Percentiles rank a stretch among this genome's conserved stretches.
Conservation (phyloP, 2,113 vertebrate species). For the Dromaius novaehollandiae region DNA sequence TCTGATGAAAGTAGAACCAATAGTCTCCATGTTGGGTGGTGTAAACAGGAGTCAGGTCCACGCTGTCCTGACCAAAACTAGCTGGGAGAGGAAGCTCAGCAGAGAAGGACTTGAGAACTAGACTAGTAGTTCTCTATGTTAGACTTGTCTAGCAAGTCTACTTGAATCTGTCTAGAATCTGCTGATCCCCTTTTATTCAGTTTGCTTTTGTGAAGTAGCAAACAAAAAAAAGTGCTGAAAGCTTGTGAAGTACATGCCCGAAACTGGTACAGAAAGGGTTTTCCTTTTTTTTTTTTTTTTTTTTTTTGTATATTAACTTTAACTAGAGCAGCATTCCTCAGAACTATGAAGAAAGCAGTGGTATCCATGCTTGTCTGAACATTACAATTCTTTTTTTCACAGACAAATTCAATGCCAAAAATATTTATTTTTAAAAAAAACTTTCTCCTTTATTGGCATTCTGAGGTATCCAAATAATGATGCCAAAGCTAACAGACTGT, state of each 20-base stretch:
- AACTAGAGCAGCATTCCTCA: background rate
- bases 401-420: conserved; percentile 16
- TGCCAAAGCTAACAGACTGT: conserved; percentile 49
- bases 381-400: background rate
- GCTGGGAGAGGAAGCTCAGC: background rate
- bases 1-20: background rate
- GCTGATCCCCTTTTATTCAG: background rate
- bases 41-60: background rate
- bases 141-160: background rate
- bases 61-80: background rate
- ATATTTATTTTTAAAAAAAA: background rate
- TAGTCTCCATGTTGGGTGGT: fast-evolving
- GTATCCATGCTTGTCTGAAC: background rate
- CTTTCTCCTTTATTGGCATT: background rate
- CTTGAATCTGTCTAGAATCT: background rate
- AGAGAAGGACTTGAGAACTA: background rate
- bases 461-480: background rate
- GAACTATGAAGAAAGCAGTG: background rate
- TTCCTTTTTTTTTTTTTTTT: background rate
- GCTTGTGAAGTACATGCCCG: background rate
- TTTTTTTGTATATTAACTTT: background rate
- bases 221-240: background rate
- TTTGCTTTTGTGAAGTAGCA: background rate
- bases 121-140: background rate
- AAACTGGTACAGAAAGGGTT: background rate